phyloP scores from a whole-genome alignment of 2,797 vertebrate species.

The Acanthornis magna region DNA sequence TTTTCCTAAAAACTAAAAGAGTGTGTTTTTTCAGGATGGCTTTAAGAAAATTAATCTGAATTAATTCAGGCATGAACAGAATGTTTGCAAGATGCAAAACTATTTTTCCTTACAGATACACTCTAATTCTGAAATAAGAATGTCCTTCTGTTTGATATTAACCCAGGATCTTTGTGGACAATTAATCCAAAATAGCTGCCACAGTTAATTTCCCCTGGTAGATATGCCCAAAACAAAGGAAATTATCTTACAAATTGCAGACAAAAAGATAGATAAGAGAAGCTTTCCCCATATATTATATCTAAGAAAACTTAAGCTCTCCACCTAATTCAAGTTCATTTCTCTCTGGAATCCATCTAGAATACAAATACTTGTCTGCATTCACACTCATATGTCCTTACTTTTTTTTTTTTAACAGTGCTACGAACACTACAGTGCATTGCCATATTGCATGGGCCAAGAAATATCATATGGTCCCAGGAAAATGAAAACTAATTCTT shows the following conservation, averaged over 20 bases:
- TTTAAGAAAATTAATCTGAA: background rate
- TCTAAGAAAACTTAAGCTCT: background rate
- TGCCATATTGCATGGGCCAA: background rate
- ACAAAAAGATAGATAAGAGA: background rate
- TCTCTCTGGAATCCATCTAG: background rate
- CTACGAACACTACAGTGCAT: background rate
- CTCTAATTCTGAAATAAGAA: background rate
- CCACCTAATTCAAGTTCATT: background rate
- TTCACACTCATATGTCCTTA: background rate
- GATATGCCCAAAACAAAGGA: background rate
- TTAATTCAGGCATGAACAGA: background rate
- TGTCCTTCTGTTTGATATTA: background rate
- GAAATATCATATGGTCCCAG: background rate
- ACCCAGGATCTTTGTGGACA: background rate
- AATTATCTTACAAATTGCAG: constrained; percentile 10
- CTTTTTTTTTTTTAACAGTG: background rate
- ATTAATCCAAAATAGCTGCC: background rate
- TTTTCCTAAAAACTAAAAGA: background rate
- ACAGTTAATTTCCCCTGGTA: background rate
- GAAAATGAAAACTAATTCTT: background rate
- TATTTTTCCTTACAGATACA: background rate
- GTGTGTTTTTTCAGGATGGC: background rate
- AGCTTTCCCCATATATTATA: background rate
- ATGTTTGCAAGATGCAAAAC: background rate
- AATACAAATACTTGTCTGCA: background rate